Conservation (phyloP, 2,113 vertebrate genomes). For the Cervus canadensis region DNA sequence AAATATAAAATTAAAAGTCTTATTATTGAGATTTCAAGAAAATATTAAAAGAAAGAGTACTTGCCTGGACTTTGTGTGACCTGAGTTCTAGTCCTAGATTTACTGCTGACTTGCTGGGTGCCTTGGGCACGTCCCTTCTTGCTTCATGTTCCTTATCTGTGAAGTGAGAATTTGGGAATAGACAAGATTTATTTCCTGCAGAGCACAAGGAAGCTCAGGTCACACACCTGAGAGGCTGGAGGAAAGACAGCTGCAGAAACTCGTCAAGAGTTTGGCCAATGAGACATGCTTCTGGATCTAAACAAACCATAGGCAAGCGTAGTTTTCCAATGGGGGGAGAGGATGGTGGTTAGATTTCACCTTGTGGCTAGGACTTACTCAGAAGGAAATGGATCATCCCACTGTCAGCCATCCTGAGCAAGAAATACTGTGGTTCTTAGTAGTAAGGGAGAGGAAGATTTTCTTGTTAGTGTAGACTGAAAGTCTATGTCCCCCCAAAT, state of each 20-base stretch:
- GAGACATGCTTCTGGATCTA: background rate
- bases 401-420: background rate
- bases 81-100: background rate
- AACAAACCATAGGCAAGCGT: background rate
- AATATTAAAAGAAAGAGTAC: background rate
- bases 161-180: background rate
- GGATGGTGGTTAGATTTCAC: background rate
- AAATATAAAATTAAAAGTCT: conserved; percentile 23
- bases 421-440: background rate
- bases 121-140: background rate
- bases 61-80: background rate
- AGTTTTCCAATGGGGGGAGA: background rate
- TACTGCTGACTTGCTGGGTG: background rate
- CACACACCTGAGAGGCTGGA: background rate
- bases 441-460: background rate
- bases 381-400: background rate
- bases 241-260: background rate
- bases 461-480: background rate
- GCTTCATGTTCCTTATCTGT: background rate
- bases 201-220: background rate
- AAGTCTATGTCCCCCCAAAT: background rate
- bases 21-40: background rate
- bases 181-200: background rate
- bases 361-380: background rate
- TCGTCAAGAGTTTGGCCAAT: background rate